Conservation (phyloP, 2,797 vertebrate genomes). For the Sebastes trivittatus region DNA sequence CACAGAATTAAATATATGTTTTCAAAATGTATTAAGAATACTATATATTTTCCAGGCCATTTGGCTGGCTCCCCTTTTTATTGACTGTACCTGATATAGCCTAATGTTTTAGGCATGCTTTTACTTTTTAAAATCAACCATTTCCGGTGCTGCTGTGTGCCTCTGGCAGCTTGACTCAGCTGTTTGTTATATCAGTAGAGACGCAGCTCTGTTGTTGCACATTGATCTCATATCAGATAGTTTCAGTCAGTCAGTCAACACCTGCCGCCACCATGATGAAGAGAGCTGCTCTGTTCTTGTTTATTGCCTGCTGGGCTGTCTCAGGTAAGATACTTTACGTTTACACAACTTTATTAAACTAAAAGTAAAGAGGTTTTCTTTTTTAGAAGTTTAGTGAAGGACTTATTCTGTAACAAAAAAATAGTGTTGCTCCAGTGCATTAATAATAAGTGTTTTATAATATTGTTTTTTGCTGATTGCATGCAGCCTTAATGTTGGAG, state of each 20-base stretch:
- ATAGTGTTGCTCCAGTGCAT: not conserved
- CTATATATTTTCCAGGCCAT: not conserved
- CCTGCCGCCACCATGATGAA: conserved; percentile 62
- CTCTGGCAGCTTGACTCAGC: too few relatives aligned
- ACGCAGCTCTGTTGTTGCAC: not conserved
- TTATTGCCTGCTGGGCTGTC: conserved; percentile 29
- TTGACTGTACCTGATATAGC: not conserved
- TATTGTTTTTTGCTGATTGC: too few relatives aligned
- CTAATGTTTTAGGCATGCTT: not conserved
- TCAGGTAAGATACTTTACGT: conserved; percentile 53
- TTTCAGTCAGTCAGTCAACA: not conserved
- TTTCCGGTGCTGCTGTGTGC: not conserved
- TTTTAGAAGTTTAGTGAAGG: not conserved
- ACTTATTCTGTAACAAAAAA: not conserved
- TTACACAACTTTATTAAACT: not conserved
- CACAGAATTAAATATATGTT: not conserved
- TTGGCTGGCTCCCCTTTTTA: not conserved
- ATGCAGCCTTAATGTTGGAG: not conserved
- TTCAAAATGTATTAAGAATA: not conserved
- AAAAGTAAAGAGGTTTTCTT: not conserved
- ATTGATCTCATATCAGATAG: not conserved
- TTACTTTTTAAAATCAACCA: not conserved
- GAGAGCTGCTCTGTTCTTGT: conserved; percentile 4
- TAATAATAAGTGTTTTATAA: not conserved
- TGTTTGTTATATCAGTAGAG: not conserved